These are phyloP conservation scores for Rhipidura dahli DNA, from an alignment of 2,113 vertebrate genomes.

Conservation along the genomic window DNA sequence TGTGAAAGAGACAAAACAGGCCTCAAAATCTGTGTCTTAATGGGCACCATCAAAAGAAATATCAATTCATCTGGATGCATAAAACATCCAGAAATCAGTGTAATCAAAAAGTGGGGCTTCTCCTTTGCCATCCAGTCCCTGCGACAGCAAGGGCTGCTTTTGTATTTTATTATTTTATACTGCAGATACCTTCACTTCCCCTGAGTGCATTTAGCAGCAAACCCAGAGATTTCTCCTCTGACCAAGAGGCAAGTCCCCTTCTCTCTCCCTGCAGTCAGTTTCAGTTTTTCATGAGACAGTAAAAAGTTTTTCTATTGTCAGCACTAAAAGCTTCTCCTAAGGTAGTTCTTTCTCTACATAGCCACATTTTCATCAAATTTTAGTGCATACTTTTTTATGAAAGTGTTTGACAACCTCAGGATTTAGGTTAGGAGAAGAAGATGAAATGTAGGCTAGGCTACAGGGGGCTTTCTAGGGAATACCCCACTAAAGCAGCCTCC, in stretches of 20 bases:
- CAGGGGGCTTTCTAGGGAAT: slow-evolving; percentile 35
- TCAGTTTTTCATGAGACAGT: neutral
- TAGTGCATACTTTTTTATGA: neutral
- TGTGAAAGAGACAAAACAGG: neutral
- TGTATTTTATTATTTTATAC: neutral
- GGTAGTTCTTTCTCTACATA: neutral
- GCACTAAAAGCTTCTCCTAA: neutral
- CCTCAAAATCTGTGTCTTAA: neutral
- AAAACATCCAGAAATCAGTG: neutral
- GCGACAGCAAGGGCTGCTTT: neutral
- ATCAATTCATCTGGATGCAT: neutral
- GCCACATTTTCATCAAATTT: neutral
- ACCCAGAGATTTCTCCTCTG: neutral
- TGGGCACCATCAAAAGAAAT: neutral
- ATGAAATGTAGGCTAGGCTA: neutral
- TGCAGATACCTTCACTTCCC: neutral
- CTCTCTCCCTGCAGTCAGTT: neutral
- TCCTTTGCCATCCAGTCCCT: neutral
- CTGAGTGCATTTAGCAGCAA: neutral
- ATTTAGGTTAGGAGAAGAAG: neutral
- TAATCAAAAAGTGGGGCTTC: neutral
- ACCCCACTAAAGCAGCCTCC: neutral
- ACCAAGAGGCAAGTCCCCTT: neutral
- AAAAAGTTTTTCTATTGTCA: neutral
- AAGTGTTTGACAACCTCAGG: neutral